Evolutionary conservation across 2,113 vertebrate species (phyloP).

Genomic region (Chamaea fasciata): DNA sequence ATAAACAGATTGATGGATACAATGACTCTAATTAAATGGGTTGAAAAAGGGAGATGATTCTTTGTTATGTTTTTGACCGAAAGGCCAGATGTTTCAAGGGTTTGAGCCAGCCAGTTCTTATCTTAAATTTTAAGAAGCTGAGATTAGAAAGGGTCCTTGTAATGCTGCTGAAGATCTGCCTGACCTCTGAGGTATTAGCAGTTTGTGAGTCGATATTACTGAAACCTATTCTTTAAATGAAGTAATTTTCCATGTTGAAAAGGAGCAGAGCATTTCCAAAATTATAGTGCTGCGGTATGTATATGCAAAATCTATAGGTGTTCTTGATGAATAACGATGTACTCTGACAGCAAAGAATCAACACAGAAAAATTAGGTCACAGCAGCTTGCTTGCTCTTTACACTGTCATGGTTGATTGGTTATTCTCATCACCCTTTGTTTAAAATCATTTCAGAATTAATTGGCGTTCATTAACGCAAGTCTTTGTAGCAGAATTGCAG

Average conservation of each 20-base stretch:
- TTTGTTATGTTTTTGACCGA: neutral
- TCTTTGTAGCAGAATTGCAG: constrained; percentile 79
- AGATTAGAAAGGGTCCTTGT: neutral
- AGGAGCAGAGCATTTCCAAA: neutral
- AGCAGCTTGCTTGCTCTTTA: constrained; percentile 72
- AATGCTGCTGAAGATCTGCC: neutral
- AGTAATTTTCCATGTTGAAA: neutral
- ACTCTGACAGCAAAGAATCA: constrained; percentile 71
- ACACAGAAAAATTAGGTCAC: constrained; percentile 76
- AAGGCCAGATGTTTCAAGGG: neutral
- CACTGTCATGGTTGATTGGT: constrained; percentile 81
- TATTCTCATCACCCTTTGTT: constrained; percentile 86
- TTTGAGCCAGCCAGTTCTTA: neutral
- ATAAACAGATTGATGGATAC: neutral
- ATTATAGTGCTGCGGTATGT: neutral
- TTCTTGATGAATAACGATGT: constrained; percentile 53
- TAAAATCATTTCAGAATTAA: constrained; percentile 87
- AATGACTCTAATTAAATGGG: neutral
- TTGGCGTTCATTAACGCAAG: constrained; percentile 83
- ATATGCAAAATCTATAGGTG: constrained; percentile 54
- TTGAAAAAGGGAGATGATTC: neutral
- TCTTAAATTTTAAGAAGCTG: neutral
- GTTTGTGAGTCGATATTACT: neutral
- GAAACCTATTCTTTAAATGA: neutral
- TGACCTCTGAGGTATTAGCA: neutral